Evolutionary conservation across 2,113 vertebrate species (phyloP), one percentile per base, ranked within the genome.

Genomic region (Falco punctatus): DNA sequence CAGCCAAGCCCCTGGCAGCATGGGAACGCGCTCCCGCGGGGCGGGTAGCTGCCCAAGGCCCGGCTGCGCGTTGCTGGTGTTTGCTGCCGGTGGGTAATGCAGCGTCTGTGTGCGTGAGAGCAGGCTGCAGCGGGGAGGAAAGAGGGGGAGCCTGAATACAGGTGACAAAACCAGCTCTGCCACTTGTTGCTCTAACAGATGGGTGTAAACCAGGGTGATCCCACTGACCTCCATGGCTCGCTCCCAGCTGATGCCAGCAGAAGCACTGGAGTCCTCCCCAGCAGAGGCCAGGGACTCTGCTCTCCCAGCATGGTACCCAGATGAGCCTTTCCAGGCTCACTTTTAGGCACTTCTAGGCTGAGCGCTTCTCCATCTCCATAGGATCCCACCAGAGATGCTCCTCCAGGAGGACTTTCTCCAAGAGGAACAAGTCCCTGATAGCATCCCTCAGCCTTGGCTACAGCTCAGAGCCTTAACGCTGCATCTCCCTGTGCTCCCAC

Each of bases 21-120:
- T 0, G 1, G 65, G 51, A 48, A 27, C 78, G 49, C 2, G 6
- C 9, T 14, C 28, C 28, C 40, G 20, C 2, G 1, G 27, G 38
- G 30, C 4, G 2, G 11, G 59, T 1, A 26, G 19, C 33, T 24
- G 16, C 55, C 48, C 10, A 5, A 30, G 35, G n/a, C 51, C 52
- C 1, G 0, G 62, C 58, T 44, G 15, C 2, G 3, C 1, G 1
- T 5, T 13, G 4, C 9, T 11, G 3, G 58, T 15, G 26, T 22
- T 32, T 1, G 4, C 35, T 35, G 48, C 55, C 11, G 0, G 22
- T 2, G 57, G 40, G 58, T 78, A 59, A 42, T 3, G 5, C 9
- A 1, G 51, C 5, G 35, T 49, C 30, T 16, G 55, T n/a, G 48
- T 7, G 22, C 5, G 6, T 5, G 66, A 23, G 28, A 24, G 44